phyloP scores from a whole-genome alignment of 2,113 vertebrate genomes.

The Copsychus sechellarum region DNA sequence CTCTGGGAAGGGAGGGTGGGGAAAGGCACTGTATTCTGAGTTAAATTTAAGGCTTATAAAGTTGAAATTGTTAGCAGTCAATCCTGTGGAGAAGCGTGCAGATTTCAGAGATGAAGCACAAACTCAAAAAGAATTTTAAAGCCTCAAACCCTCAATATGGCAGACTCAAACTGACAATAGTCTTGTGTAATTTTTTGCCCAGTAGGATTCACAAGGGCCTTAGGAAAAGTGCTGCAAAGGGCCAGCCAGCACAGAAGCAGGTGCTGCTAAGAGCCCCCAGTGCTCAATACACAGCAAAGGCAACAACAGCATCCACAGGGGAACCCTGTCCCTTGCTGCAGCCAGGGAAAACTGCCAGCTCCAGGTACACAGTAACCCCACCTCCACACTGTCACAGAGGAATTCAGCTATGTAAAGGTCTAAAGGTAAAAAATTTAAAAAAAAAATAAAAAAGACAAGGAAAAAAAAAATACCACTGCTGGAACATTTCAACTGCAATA shows the following conservation, averaged over 20 bases:
- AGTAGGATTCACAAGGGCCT: background rate
- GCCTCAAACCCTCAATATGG: background rate
- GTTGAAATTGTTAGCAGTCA: background rate
- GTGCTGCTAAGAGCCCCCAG: background rate
- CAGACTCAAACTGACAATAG: background rate
- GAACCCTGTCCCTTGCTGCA: background rate
- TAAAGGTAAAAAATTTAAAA: background rate
- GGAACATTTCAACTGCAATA: background rate
- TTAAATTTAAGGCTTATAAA: background rate
- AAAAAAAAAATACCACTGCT: background rate
- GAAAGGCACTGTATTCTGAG: background rate
- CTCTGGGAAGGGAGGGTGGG: too few relatives aligned
- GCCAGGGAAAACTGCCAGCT: background rate
- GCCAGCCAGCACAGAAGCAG: fast-evolving
- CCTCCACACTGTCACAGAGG: background rate
- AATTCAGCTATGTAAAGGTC: background rate
- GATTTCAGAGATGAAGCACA: background rate
- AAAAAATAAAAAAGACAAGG: background rate
- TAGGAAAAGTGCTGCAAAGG: background rate
- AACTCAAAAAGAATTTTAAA: background rate
- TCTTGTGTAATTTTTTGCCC: background rate
- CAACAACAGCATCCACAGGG: fast-evolving
- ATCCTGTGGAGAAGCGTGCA: fast-evolving
- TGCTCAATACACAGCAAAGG: background rate
- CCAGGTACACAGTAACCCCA: background rate